A percentile compares a stretch with the other conserved stretches of the same genome.
phyloP scores from a whole-genome alignment of 2,888 invertebrate species.

The Nudaria mundana region DNA sequence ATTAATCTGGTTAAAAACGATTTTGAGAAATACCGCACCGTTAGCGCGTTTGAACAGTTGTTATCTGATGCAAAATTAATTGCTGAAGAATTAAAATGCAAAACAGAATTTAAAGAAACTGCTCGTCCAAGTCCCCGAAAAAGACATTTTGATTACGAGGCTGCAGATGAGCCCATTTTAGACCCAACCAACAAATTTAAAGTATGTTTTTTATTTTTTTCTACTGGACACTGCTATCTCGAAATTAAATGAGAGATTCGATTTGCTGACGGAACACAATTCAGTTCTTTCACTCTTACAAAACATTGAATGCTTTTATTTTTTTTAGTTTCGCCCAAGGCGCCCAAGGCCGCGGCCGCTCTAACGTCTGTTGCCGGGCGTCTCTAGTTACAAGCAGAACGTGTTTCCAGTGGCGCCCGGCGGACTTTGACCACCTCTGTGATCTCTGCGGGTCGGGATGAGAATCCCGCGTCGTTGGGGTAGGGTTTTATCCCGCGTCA shows the following conservation, averaged over 20 bases:
- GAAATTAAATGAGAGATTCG: background rate
- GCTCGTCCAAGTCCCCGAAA: background rate
- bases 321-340: too few species aligned
- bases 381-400: too few species aligned
- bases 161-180: background rate
- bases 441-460: too few species aligned
- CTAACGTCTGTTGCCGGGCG: too few species aligned
- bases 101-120: too few species aligned
- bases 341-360: too few species aligned
- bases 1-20: background rate
- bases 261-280: background rate
- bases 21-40: background rate
- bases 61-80: background rate
- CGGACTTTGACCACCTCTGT: too few species aligned
- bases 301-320: too few species aligned
- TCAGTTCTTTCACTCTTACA: background rate
- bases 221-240: background rate
- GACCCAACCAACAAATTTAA: background rate
- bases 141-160: background rate
- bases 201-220: slow-evolving; percentile 1
- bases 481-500: too few species aligned
- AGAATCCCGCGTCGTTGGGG: too few species aligned
- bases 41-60: background rate
- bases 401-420: too few species aligned
- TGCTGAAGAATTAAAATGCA: too few species aligned